Evolutionary conservation across 2,113 vertebrate genomes (phyloP), one percentile per base, ranked within the genome.

Genomic region (Circaetus gallicus): DNA sequence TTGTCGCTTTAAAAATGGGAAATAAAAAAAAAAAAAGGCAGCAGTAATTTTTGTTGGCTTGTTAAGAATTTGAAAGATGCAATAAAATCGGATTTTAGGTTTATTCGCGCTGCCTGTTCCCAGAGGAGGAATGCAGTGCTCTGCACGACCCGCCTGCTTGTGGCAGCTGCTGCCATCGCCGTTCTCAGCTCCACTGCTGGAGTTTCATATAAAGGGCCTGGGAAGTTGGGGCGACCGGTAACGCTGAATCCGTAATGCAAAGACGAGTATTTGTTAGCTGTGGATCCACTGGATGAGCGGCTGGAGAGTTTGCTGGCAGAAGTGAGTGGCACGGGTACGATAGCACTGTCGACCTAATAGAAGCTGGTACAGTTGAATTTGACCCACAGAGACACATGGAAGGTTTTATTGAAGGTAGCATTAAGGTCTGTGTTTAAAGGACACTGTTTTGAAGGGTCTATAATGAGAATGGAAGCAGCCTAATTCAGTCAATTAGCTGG

Each of bases 41-140:
- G 12, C 66, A 76, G 58, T 77, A 34, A 42, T 90, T 89, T 90
- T 86, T 94, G 94, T 88, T 94, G 93, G 66, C 81, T 94, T 78
- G 89, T 90, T 95, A 88, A 96, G 96, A 95, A 96, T 97, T 91
- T 67, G 79, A 97, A 93, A 94, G 89, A 91, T 74, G 82, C 91
- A 94, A 26, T 91, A 90, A 95, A 96, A 96, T 95, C 2, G 2
- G 94, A 77, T 94, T 96, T 97, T 91, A 32, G 58, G 59, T 94
- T 93, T 93, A 87, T 88, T 95, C 2, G 1, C 2, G 5, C 74
- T 83, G 45, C 69, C 36, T 0, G 4, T 95, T 95, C 94, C 91
- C 71, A 78, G 86, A 59, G 67, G 89, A 96, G 59, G 95, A 96
- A 95, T 96, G 89, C 16, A 3, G 31, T 77, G 55, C 76, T 88